phyloP scores from a whole-genome alignment of 2,797 vertebrate species.

The Gila robusta region DNA sequence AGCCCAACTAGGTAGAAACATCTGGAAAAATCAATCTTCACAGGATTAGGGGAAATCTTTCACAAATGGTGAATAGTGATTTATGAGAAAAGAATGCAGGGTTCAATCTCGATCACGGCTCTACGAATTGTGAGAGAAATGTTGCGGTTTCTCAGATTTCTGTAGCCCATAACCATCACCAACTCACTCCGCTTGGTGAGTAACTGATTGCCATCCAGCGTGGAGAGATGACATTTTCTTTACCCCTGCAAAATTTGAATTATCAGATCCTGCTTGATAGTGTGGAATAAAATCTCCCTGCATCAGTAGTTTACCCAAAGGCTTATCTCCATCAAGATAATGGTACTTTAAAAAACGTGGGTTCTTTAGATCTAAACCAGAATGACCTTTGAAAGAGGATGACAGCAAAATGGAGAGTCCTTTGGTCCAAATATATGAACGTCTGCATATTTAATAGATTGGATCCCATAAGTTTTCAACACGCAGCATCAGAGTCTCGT shows the following conservation, averaged over 20 bases:
- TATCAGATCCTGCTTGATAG: slow-evolving; percentile 56
- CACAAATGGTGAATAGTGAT: slow-evolving; percentile 31
- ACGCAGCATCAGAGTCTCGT: slow-evolving; percentile 19
- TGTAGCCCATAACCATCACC: slow-evolving; percentile 1
- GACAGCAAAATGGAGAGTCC: slow-evolving; percentile 37
- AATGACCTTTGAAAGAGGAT: slow-evolving; percentile 52
- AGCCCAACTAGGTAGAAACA: slow-evolving; percentile 59
- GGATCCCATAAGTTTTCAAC: slow-evolving; percentile 23
- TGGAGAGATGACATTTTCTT: slow-evolving; percentile 57
- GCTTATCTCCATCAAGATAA: slow-evolving; percentile 60
- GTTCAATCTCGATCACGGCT: slow-evolving; percentile 39
- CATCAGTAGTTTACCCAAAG: slow-evolving; percentile 53
- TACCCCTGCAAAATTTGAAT: slow-evolving; percentile 46
- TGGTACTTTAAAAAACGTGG: slow-evolving; percentile 45
- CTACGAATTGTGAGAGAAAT: slow-evolving; percentile 29
- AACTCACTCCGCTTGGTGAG: slow-evolving; percentile 2
- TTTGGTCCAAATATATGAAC: slow-evolving; percentile 46
- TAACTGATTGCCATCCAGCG: slow-evolving; percentile 49
- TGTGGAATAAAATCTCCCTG: slow-evolving; percentile 51
- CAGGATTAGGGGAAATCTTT: slow-evolving; percentile 51
- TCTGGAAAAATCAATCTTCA: slow-evolving; percentile 63
- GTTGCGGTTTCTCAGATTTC: slow-evolving; percentile 49
- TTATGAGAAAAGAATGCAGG: slow-evolving; percentile 42
- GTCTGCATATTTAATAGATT: slow-evolving; percentile 47
- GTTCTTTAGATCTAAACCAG: slow-evolving; percentile 51